These are phyloP conservation scores for Elgaria multicarinata DNA, from an alignment of 2,113 vertebrate species.

Conservation along the genomic window DNA sequence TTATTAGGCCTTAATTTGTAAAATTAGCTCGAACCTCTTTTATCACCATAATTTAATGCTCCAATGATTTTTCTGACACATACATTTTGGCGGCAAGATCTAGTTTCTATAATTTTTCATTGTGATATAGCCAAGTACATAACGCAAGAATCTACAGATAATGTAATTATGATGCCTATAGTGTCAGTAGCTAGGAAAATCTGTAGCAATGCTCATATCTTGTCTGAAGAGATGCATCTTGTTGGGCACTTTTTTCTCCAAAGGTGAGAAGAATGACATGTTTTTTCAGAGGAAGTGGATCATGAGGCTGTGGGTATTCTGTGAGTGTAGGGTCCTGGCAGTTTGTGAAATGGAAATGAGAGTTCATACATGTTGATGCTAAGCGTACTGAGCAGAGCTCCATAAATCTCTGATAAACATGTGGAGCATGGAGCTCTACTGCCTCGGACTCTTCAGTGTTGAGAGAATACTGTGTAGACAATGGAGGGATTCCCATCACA, in stretches of 20 bases:
- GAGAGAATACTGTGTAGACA: not conserved
- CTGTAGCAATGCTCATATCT: constrained; percentile 41
- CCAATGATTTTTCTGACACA: constrained; percentile 75
- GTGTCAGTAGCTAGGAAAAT: constrained; percentile 34
- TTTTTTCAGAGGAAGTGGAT: constrained; percentile 29
- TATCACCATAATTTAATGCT: constrained; percentile 72
- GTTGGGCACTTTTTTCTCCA: constrained; percentile 19
- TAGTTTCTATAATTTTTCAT: constrained; percentile 66
- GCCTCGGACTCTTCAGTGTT: not conserved
- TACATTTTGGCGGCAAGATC: constrained; percentile 69
- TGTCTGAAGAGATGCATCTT: constrained; percentile 38
- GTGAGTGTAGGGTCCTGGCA: not conserved
- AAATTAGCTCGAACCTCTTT: constrained; percentile 73
- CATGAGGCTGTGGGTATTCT: not conserved
- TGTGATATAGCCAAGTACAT: constrained; percentile 57
- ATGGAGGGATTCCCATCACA: not conserved
- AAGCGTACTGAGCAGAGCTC: not conserved
- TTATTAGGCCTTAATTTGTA: constrained; percentile 70
- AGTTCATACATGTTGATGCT: not conserved
- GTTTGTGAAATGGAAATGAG: not conserved
- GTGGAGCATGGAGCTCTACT: not conserved
- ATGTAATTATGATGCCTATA: constrained; percentile 47
- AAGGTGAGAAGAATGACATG: constrained; percentile 6
- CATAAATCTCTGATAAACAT: not conserved
- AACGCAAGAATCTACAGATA: constrained; percentile 45